phyloP scores from a whole-genome alignment of 2,113 vertebrate species.

The Coryphaenoides rupestris region DNA sequence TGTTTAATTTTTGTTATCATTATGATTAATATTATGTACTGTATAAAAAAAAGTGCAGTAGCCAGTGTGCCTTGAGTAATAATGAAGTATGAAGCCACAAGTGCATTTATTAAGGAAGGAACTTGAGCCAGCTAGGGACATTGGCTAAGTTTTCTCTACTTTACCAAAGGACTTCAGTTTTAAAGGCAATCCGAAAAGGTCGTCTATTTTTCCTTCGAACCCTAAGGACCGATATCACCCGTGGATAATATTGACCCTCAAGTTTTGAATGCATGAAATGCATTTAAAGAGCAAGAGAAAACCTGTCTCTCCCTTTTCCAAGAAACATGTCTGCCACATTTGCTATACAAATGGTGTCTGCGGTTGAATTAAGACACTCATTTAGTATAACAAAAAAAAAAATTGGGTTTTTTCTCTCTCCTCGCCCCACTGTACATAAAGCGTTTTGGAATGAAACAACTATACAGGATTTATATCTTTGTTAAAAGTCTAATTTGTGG shows the following conservation, averaged over 20 bases:
- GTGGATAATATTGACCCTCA: background rate
- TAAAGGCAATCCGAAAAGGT: constrained; percentile 33
- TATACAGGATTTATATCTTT: constrained; percentile 7
- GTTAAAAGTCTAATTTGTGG: constrained; percentile 19
- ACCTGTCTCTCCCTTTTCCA: background rate
- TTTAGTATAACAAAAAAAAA: constrained; percentile 7
- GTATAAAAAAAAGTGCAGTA: constrained; percentile 21
- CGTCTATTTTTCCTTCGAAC: background rate
- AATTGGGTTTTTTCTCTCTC: background rate
- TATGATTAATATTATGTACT: constrained; percentile 10
- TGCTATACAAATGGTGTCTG: constrained; percentile 3
- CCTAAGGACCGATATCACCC: background rate
- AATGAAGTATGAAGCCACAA: constrained; percentile 58
- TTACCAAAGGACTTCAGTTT: constrained; percentile 45
- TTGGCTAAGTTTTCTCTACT: constrained; percentile 16
- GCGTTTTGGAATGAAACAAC: constrained; percentile 21
- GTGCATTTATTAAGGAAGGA: constrained; percentile 35
- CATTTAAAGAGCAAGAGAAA: background rate
- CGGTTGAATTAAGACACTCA: constrained; percentile 7
- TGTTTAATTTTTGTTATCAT: background rate
- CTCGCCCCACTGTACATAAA: background rate
- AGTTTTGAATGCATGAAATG: constrained; percentile 5
- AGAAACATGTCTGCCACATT: background rate
- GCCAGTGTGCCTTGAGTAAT: constrained; percentile 28
- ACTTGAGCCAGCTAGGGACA: constrained; percentile 16